A percentile compares a stretch with the other conserved stretches of the same genome.
phyloP scores from a whole-genome alignment of 2,113 vertebrate species.

The Triplophysa rosa region DNA sequence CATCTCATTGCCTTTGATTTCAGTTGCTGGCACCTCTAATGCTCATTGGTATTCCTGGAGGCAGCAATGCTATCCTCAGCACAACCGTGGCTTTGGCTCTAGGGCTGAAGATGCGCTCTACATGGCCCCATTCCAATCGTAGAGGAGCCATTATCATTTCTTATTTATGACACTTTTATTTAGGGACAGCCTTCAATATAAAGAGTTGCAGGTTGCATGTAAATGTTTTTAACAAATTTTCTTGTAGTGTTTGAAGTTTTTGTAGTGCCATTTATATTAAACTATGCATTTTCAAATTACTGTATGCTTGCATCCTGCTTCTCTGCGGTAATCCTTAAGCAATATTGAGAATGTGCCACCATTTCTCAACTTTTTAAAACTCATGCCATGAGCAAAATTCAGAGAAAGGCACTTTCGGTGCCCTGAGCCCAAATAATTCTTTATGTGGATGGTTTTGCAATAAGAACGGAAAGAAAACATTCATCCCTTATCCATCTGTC shows the following conservation, averaged over 20 bases:
- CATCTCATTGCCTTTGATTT: conserved; percentile 20
- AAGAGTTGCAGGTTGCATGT: conserved; percentile 3
- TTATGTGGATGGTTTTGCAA: conserved; percentile 45
- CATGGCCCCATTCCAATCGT: conserved; percentile 23
- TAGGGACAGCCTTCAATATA: background rate
- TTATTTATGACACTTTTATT: conserved; percentile 34
- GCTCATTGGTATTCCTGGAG: conserved; percentile 47
- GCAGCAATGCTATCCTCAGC: conserved; percentile 34
- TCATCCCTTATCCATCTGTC: conserved; percentile 43
- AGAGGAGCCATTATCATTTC: conserved; percentile 33
- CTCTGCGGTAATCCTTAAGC: conserved; percentile 5
- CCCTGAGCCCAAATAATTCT: conserved; percentile 33
- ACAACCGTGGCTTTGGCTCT: conserved; percentile 34
- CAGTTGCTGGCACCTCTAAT: conserved; percentile 1
- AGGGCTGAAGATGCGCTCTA: conserved; percentile 34
- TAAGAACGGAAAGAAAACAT: conserved; percentile 32
- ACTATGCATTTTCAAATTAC: background rate
- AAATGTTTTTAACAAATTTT: background rate
- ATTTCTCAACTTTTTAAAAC: background rate
- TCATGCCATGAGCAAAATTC: background rate
- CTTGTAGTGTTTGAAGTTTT: background rate
- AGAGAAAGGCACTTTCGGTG: conserved; percentile 2
- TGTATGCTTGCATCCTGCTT: background rate
- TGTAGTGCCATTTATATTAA: background rate
- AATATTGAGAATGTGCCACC: background rate